Conservation (phyloP, 2,888 invertebrate genomes). For the Pachliopta kotzebuea region DNA sequence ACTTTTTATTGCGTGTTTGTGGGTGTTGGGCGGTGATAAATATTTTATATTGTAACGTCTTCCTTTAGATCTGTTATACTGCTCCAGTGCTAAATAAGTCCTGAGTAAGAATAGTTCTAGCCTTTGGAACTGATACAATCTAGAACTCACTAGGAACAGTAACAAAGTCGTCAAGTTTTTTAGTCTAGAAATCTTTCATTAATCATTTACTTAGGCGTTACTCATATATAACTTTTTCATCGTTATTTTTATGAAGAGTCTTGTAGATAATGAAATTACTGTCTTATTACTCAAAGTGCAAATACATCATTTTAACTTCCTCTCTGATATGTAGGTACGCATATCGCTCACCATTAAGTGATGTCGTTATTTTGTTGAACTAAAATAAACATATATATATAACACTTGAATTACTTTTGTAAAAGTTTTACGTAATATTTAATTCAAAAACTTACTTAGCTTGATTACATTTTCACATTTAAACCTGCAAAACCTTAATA, state of each 20-base stretch:
- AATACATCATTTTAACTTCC: too few relatives aligned
- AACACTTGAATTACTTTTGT: neutral
- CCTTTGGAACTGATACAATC: neutral
- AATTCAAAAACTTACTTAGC: constrained; percentile 9
- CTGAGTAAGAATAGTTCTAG: neutral
- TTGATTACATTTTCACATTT: constrained; percentile 6
- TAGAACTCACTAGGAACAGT: too few relatives aligned
- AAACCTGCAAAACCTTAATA: constrained; percentile 21
- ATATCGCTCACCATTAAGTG: too few relatives aligned
- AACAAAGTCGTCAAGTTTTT: too few relatives aligned
- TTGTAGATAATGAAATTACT: too few relatives aligned
- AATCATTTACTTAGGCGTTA: too few relatives aligned
- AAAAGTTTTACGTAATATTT: neutral
- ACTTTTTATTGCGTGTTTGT: constrained; percentile 24
- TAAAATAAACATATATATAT: neutral
- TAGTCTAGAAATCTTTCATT: too few relatives aligned
- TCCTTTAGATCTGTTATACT: neutral
- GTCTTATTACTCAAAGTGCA: too few relatives aligned
- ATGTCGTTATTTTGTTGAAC: neutral
- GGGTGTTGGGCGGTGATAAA: constrained; percentile 13
- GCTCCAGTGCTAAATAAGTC: neutral
- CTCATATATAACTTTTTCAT: too few relatives aligned
- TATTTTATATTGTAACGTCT: constrained; percentile 15
- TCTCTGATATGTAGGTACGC: too few relatives aligned
- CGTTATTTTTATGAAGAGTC: too few relatives aligned